Base-by-base conservation (phyloP, 2,113 vertebrate genomes). In the Aldabrachelys gigantea region DNA sequence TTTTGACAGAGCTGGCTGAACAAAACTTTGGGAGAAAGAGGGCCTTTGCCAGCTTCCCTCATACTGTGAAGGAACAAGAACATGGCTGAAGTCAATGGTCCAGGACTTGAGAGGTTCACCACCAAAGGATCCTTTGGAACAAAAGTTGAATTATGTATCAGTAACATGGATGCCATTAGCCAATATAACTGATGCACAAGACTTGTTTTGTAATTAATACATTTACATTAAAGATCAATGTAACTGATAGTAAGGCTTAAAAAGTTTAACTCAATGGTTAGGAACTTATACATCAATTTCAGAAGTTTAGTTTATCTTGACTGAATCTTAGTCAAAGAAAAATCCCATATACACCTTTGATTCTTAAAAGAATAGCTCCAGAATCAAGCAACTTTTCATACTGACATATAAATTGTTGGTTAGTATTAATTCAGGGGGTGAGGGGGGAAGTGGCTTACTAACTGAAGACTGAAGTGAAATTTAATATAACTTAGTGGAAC, bases 1-100 rank as follows among this genome's bases (percentile, higher is more conserved):
- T 99, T 99, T 94, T 99, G 99, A 97, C 99, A 99, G 91, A 99
- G 99, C 96, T 99, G 99, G 97, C 98, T 99, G 97, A 99, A 99
- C 86, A 99, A 99, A 84, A 99, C 97, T 98, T 99, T 99, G 87
- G 99, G 99, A 96, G 99, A 99, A 95, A 99, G 97, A 0, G 99
- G 99, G 89, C 99, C 99, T 98, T 98, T 99, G 56, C 99, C 99
- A 57, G 98, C 92, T 88, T 99, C 99, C 95, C 99, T 99, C 99
- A 99, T 99, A 97, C 98, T 99, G 90, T 99, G 99, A 89, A 99
- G 99, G 97, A 99, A 99, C 96, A 99, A 98, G 97, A 99, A 99
- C 99, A 99, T 99, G 81, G 99, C 99, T 57, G 99, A 99, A 80
- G 99, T 99, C 98, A 99, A 98, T 29, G 99, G 98, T 95, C 99